Evolutionary conservation across 2,113 vertebrate genomes (phyloP).

Genomic region (Crocuta crocuta): DNA sequence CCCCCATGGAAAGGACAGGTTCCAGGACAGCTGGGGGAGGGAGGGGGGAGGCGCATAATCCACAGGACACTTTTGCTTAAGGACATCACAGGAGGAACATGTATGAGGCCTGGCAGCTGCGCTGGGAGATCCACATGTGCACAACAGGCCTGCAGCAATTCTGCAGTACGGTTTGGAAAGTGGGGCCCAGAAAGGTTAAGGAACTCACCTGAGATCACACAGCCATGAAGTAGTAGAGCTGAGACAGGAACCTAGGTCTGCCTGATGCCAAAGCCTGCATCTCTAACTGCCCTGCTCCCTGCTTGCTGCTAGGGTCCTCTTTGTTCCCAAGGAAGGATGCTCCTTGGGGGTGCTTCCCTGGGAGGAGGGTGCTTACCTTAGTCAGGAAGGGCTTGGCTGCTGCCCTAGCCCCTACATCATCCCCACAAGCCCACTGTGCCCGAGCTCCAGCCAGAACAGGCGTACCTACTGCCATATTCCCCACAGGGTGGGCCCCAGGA

Average conservation of each 20-base stretch:
- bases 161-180: not conserved
- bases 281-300: not conserved
- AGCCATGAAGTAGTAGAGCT: not conserved
- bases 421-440: not conserved
- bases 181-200: not conserved
- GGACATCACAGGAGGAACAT: not conserved
- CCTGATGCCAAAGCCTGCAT: not conserved
- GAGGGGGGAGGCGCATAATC: accelerated
- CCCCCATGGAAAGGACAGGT: not conserved
- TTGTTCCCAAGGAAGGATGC: not conserved
- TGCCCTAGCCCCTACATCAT: not conserved
- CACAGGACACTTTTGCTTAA: not conserved
- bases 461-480: accelerated
- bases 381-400: not conserved
- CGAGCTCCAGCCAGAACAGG: not conserved
- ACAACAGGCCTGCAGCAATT: not conserved
- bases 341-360: not conserved
- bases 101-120: not conserved
- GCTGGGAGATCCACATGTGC: not conserved
- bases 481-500: not conserved
- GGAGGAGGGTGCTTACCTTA: not conserved
- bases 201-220: not conserved
- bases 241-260: not conserved
- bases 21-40: not conserved
- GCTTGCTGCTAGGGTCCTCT: not conserved